These are phyloP conservation scores for Nilaparvata lugens DNA, from an alignment of 1,140 invertebrate species.

Conservation along the genomic window DNA sequence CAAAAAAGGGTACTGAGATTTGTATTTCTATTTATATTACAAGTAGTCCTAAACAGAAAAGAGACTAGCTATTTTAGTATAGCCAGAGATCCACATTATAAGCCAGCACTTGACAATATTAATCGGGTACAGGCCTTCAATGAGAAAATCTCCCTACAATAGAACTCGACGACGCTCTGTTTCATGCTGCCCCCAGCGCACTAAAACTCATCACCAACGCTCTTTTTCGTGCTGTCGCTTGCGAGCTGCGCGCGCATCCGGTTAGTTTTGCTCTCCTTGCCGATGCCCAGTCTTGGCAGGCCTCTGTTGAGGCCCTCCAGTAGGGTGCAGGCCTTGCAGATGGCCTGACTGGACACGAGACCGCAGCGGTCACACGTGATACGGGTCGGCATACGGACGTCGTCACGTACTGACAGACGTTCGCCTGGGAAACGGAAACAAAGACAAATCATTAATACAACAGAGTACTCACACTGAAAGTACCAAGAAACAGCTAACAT, in stretches of 20 bases:
- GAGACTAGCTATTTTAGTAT: too few species aligned
- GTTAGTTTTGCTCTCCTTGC: constrained; percentile 72
- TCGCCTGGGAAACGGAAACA: constrained; percentile 55
- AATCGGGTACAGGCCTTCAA: too few species aligned
- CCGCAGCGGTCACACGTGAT: constrained; percentile 79
- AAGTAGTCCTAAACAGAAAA: too few species aligned
- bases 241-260: constrained; percentile 33
- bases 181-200: background rate
- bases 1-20: too few species aligned
- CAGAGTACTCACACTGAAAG: too few species aligned
- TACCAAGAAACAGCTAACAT: too few species aligned
- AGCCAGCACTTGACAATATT: too few species aligned
- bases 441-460: background rate
- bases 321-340: constrained; percentile 95
- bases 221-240: background rate
- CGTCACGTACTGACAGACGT: constrained; percentile 70
- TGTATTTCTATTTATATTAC: too few species aligned
- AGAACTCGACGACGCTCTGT: background rate
- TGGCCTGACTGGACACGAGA: constrained; percentile 89
- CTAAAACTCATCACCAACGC: background rate
- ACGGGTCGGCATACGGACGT: constrained; percentile 69
- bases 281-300: constrained; percentile 74
- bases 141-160: background rate
- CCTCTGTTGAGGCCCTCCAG: constrained; percentile 93
- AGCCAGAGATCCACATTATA: too few species aligned